phyloP scores from a whole-genome alignment of 2,113 vertebrate species.

The Mixornis gularis region DNA sequence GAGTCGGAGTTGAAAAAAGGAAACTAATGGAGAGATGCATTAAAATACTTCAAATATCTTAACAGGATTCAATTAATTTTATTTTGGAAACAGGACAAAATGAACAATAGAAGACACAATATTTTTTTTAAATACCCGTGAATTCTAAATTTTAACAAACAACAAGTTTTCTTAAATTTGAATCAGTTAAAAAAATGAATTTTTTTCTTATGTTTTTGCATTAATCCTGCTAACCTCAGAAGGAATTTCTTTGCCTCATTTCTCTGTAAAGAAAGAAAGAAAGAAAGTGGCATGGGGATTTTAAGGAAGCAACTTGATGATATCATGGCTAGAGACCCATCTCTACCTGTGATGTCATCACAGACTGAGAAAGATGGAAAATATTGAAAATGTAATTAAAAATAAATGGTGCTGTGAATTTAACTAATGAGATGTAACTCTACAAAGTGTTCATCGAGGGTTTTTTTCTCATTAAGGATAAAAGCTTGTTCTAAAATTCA shows the following conservation, averaged over 20 bases:
- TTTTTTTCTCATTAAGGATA: not conserved
- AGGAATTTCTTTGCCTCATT: not conserved
- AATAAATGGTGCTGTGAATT: not conserved
- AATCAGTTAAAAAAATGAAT: not conserved
- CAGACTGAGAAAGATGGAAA: not conserved
- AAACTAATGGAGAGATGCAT: not conserved
- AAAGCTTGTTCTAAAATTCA: not conserved
- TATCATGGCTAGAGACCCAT: not conserved
- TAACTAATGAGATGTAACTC: not conserved
- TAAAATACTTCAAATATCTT: not conserved
- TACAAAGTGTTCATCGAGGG: not conserved
- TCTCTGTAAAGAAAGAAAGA: not conserved
- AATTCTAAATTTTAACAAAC: not conserved
- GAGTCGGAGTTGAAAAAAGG: not conserved
- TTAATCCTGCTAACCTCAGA: not conserved
- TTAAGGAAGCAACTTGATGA: not conserved
- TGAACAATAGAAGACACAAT: not conserved
- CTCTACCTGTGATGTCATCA: not conserved
- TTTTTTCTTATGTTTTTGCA: not conserved
- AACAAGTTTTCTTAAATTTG: not conserved
- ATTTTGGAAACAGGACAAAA: not conserved
- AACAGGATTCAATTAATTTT: not conserved
- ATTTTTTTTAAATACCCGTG: not conserved
- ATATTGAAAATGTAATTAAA: not conserved
- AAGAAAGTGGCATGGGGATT: not conserved